Conservation (phyloP, 2,113 vertebrate genomes). For the human region GRCh38 chr12:5627001-5627500, state of each 20-base stretch:
- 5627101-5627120: not conserved
- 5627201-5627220: not conserved
- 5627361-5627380: not conserved
- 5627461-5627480: not conserved
- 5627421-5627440: not conserved
- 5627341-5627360: not conserved
- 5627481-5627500: not conserved
- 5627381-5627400: not conserved
- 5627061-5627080: not conserved
- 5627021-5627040: not conserved
- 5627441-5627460: not conserved
- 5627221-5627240: not conserved
- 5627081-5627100: no score
- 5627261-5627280: not conserved
- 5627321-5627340: not conserved
- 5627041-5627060: not conserved
- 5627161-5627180: not conserved
- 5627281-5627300: not conserved
- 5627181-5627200: not conserved
- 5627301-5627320: slow-evolving; percentile 38
- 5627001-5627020: not conserved
- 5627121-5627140: not conserved
- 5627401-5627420: not conserved
- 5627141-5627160: not conserved
- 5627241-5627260: not conserved